Evolutionary conservation across 2,113 vertebrate genomes (phyloP), one percentile per base, ranked within the genome.

Genomic region (Dromas ardeola): DNA sequence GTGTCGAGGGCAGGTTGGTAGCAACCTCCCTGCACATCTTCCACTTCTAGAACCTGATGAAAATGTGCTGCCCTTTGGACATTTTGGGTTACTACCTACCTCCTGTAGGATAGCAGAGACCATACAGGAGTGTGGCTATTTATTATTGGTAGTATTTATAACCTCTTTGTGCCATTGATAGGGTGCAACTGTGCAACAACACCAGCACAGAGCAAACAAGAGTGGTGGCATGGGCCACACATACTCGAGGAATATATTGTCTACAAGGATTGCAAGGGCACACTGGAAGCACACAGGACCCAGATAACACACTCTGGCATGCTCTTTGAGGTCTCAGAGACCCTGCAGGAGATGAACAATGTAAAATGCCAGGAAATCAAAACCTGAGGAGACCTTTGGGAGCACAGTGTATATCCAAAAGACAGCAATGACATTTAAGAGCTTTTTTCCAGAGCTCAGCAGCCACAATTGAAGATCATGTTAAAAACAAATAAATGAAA

Each of bases 161-260:
- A 30, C 3, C 11, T 38, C 14, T 56, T 85, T 88, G 11, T 56
- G 71, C 23, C 15, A 27, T 8, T 29, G 12, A 53, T 18, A 34
- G 42, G 6, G 4, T 58, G 12, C 0, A 1, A 18, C 18, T 20
- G 6, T 53, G 3, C 21, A 29, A 69, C 3, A 83, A 27, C 1
- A 55, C 2, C 22, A 9, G 1, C 8, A 14, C 1, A 69, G 25
- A 76, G 25, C 3, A 30, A 71, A 50, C 6, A 40, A 5, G 6
- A 11, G 3, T 59, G n/a, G 55, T 17, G 83, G 21, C 5, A n/a
- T 5, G 13, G 23, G 8, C 2, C 4, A 21, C 16, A 40, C 1
- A 9, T 15, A 26, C 4, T 45, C 56, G 34, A 59, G 25, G 26
- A 59, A 30, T 26, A 26, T 40, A 32, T 26, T 61, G 43, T 38